Base-by-base conservation (phyloP, 2,113 vertebrate species). In the Pitta sordida region DNA sequence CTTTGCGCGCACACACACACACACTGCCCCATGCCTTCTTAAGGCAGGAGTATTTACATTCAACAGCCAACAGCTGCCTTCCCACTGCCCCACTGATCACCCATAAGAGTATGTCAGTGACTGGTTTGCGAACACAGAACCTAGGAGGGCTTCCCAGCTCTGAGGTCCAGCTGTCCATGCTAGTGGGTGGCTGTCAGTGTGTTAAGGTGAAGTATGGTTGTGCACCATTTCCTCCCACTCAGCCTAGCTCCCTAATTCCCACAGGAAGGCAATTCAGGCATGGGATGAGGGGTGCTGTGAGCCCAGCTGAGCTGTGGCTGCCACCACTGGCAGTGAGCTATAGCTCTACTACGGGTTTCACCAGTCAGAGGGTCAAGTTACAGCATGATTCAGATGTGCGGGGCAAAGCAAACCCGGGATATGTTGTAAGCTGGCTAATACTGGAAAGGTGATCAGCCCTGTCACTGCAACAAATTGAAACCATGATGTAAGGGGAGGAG, bases 311-410 rank as follows among this genome's bases (percentile, higher is more conserved):
- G 27, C 60, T 5, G 73, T 0, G 6, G 48, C 75, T 4, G 4
- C 26, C 11, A 11, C 4, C 5, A 34, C 86, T 52, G 79, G 67
- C 82, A 53, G 30, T 0, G 5, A 81, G 43, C 63, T 19, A 39
- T 36, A 4, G 44, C 58, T 37, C 74, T 70, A 58, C 80, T 73
- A 76, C 23, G 3, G 1, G 2, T 78, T 18, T 23, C 62, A 46
- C 81, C 88, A 93, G 86, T 93, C 80, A 96, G 49, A 13, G 56
- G 20, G 19, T 93, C 92, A 23, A 44, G 81, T 96, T 96, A 94
- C 92, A 15, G 83, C 52, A 0, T 3, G 70, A 58, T 76, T 91
- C 34, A 14, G 34, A 70, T 3, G 48, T 3, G 36, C 11, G 80
- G 48, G 85, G 63, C 71, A 46, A 52, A 81, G 86, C 41, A 23